These are phyloP conservation scores for Actias luna DNA, from an alignment of 2,888 invertebrate species.

Conservation along the genomic window DNA sequence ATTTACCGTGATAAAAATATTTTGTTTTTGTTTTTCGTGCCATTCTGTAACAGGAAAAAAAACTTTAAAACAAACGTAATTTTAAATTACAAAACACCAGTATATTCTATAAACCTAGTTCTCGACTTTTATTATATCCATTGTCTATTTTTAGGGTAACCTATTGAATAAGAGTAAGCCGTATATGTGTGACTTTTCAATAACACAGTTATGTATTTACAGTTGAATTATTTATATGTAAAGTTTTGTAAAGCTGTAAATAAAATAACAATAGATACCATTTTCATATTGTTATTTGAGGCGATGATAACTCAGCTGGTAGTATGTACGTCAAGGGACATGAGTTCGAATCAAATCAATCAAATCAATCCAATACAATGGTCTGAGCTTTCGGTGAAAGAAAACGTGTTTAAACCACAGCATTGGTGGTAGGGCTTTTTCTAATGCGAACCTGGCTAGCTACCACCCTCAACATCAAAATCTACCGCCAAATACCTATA, in stretches of 20 bases:
- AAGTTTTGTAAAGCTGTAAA: not conserved
- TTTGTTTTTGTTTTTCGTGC: constrained; percentile 96
- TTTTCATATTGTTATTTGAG: not conserved
- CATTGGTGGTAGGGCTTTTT: too few relatives aligned
- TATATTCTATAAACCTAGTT: constrained; percentile 21
- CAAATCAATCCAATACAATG: too few relatives aligned
- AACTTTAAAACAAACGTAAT: constrained; percentile 17
- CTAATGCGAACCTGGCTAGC: too few relatives aligned
- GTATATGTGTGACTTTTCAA: not conserved
- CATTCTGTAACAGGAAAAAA: constrained; percentile 83
- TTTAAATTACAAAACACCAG: constrained; percentile 17
- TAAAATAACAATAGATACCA: not conserved
- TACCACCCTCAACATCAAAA: too few relatives aligned
- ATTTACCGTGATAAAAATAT: constrained; percentile 98
- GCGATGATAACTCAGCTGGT: too few relatives aligned
- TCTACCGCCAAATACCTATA: too few relatives aligned
- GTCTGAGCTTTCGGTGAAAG: too few relatives aligned
- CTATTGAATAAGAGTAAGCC: too few relatives aligned
- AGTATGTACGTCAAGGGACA: too few relatives aligned
- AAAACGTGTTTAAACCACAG: too few relatives aligned
- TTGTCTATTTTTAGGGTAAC: constrained; percentile 25
- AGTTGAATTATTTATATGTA: not conserved
- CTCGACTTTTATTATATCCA: constrained; percentile 15
- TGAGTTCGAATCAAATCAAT: too few relatives aligned
- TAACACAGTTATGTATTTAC: not conserved